Evolutionary conservation across 2,797 vertebrate genomes (phyloP).

Genomic region (Picus viridis): DNA sequence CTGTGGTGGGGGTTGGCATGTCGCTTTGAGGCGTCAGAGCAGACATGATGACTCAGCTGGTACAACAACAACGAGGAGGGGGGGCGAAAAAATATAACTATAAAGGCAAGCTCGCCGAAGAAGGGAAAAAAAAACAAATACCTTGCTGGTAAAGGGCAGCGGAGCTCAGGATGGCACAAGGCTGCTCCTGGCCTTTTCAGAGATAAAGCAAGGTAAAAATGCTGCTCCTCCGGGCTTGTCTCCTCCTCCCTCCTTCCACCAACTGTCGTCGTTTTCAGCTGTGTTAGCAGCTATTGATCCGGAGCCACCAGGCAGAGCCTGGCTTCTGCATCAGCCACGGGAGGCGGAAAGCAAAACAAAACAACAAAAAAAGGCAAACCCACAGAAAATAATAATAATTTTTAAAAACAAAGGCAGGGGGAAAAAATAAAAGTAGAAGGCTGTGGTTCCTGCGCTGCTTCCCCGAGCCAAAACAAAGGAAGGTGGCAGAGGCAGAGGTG

Average conservation of each 20-base stretch:
- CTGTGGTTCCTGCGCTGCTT: constrained; percentile 38
- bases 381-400: too few species aligned
- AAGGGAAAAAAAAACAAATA: constrained; percentile 26
- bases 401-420: not conserved
- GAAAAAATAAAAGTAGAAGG: constrained; percentile 41
- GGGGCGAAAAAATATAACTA: constrained; percentile 10
- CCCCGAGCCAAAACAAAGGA: not conserved
- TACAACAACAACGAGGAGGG: constrained; percentile 74
- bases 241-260: constrained; percentile 68
- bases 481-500: constrained; percentile 44
- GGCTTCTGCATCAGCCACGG: constrained; percentile 52
- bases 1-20: constrained; percentile 97
- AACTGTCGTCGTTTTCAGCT: constrained; percentile 58
- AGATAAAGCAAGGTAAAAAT: constrained; percentile 74
- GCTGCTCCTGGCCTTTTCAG: constrained; percentile 44
- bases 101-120: constrained; percentile 60
- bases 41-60: constrained; percentile 99
- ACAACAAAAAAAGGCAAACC: too few species aligned
- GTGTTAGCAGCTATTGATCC: constrained; percentile 59
- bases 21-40: constrained; percentile 97
- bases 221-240: constrained; percentile 72
- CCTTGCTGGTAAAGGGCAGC: constrained; percentile 49
- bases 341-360: not conserved
- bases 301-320: constrained; percentile 36
- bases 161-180: constrained; percentile 32